Conservation (phyloP, 2,113 vertebrate species). For the Rhinolophus ferrumequinum region DNA sequence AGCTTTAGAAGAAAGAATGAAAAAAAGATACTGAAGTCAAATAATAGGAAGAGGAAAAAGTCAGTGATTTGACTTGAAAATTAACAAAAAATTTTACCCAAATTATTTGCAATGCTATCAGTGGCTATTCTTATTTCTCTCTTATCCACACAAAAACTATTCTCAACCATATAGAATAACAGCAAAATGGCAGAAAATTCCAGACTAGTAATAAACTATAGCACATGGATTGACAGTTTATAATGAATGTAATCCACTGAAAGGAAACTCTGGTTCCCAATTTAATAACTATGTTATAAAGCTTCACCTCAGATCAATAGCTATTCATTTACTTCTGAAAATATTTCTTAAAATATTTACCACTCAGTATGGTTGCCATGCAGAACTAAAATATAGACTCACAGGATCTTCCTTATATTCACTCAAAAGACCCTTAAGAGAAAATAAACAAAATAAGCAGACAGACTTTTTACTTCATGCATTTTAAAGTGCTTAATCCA, state of each 20-base stretch:
- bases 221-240: slow-evolving; percentile 35
- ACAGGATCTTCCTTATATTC: not conserved
- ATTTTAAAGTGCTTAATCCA: slow-evolving; percentile 32
- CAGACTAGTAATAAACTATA: slow-evolving; percentile 48
- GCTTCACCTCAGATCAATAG: slow-evolving; percentile 18
- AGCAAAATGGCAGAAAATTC: slow-evolving; percentile 46
- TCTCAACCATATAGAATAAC: not conserved
- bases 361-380: not conserved
- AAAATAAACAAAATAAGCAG: slow-evolving; percentile 44
- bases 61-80: slow-evolving; percentile 27
- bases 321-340: slow-evolving; percentile 40
- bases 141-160: slow-evolving; percentile 28
- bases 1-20: slow-evolving; percentile 10
- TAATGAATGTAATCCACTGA: slow-evolving; percentile 51
- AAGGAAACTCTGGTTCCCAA: slow-evolving; percentile 38
- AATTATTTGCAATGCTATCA: slow-evolving; percentile 7
- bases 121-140: not conserved
- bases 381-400: slow-evolving; percentile 42
- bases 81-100: slow-evolving; percentile 13
- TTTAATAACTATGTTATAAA: slow-evolving; percentile 57
- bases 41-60: not conserved
- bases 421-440: slow-evolving; percentile 52
- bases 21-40: not conserved
- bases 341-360: slow-evolving; percentile 50
- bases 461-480: slow-evolving; percentile 14